Percentiles rank a stretch among this genome's conserved stretches.
Conservation (phyloP, 2,113 vertebrate species). For the Agapornis roseicollis region DNA sequence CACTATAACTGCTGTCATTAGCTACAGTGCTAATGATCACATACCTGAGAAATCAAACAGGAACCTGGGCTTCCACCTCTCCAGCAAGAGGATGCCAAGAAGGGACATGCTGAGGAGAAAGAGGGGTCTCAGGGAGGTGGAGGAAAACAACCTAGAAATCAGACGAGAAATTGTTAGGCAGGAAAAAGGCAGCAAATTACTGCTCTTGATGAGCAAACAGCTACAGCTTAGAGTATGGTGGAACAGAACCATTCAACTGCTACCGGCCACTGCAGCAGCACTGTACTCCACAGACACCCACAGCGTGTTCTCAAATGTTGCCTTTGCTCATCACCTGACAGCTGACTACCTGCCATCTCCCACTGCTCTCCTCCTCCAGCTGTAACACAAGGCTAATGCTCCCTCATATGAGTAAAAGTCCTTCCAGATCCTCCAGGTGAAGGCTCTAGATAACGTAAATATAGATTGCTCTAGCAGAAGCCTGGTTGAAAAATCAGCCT, state of each 20-base stretch:
- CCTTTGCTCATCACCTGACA: neutral
- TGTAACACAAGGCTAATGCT: neutral
- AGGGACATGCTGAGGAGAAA: conserved; percentile 89
- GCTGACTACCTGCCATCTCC: neutral
- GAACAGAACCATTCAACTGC: neutral
- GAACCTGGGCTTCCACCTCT: conserved; percentile 89
- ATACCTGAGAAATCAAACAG: conserved; percentile 82
- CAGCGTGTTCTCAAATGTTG: neutral
- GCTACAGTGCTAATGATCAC: neutral
- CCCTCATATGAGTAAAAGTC: neutral
- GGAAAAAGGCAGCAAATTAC: neutral
- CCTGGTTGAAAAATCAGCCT: neutral
- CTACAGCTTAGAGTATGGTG: rapidly evolving
- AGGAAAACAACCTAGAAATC: conserved; percentile 88
- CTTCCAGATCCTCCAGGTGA: neutral
- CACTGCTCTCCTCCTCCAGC: rapidly evolving
- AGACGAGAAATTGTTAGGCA: neutral
- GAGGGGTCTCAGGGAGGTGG: conserved; percentile 87
- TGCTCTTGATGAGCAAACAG: neutral
- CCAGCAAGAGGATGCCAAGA: conserved; percentile 86
- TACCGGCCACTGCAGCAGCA: neutral
- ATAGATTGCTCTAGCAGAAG: neutral
- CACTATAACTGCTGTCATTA: neutral
- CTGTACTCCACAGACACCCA: neutral
- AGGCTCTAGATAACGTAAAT: neutral